A percentile compares a stretch with the other conserved stretches of the same genome.
phyloP scores from a whole-genome alignment of 2,113 vertebrate genomes.

The Elephas maximus region DNA sequence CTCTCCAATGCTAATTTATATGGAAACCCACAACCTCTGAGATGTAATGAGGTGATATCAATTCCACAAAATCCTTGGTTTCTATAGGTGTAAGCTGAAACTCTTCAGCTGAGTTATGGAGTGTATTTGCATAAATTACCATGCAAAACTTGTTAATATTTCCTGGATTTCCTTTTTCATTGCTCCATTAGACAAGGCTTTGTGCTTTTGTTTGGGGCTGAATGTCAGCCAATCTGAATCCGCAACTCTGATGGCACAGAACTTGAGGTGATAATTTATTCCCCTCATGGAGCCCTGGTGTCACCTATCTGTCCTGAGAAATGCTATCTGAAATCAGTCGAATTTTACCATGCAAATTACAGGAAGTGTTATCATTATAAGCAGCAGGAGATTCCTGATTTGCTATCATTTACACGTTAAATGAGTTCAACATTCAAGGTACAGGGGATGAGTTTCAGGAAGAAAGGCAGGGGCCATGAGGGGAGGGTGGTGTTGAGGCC shows the following conservation, averaged over 20 bases:
- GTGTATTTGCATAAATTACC: conserved; percentile 92
- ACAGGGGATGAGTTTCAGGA: background rate
- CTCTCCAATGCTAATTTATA: conserved; percentile 76
- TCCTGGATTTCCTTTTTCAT: conserved; percentile 85
- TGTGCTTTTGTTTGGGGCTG: conserved; percentile 88
- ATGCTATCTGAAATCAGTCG: conserved; percentile 84
- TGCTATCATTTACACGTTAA: conserved; percentile 76
- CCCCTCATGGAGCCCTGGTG: conserved; percentile 77
- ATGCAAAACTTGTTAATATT: conserved; percentile 88
- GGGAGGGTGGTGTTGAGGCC: background rate
- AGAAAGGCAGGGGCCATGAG: background rate
- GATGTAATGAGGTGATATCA: conserved; percentile 83
- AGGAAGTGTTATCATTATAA: conserved; percentile 83
- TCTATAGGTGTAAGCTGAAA: conserved; percentile 80
- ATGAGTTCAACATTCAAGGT: conserved; percentile 75
- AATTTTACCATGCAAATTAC: conserved; percentile 87
- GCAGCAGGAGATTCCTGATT: conserved; percentile 86
- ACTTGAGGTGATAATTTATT: conserved; percentile 85
- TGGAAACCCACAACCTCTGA: conserved; percentile 79
- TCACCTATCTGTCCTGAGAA: conserved; percentile 83
- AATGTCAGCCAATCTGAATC: conserved; percentile 86
- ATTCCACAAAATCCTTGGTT: conserved; percentile 82
- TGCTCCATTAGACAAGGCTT: conserved; percentile 87
- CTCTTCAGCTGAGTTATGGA: conserved; percentile 88
- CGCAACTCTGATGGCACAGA: conserved; percentile 75